Conservation (phyloP, 2,113 vertebrate genomes). For the Pristiophorus japonicus region DNA sequence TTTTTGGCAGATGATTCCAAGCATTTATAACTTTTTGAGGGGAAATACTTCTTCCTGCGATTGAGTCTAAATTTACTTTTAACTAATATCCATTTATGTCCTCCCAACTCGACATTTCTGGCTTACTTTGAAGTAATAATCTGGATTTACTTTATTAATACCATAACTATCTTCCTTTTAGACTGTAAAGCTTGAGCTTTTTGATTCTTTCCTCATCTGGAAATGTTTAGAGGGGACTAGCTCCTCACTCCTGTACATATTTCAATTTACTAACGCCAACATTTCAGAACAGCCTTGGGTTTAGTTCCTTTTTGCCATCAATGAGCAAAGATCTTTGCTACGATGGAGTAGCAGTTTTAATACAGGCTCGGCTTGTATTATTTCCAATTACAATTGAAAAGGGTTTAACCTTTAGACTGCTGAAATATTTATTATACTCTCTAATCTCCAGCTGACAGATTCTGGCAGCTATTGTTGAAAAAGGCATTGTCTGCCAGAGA, state of each 20-base stretch:
- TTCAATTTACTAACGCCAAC: neutral
- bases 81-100: too few relatives aligned
- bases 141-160: neutral
- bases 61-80: too few relatives aligned
- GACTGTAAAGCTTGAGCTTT: neutral
- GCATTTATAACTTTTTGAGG: neutral
- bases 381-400: slow-evolving; percentile 36
- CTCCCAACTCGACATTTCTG: neutral
- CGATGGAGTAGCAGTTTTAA: neutral
- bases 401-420: slow-evolving; percentile 25
- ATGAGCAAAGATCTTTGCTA: neutral
- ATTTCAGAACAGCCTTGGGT: neutral
- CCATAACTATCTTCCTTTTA: neutral
- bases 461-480: slow-evolving; percentile 12
- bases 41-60: too few relatives aligned
- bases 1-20: neutral
- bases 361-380: slow-evolving; percentile 1
- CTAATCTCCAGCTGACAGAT: slow-evolving; percentile 9
- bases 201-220: neutral
- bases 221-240: neutral
- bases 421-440: slow-evolving; percentile 33
- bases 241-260: too few relatives aligned
- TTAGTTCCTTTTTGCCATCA: neutral
- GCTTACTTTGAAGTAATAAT: neutral
- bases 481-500: neutral